phyloP scores from a whole-genome alignment of 2,797 vertebrate genomes.

The Molossus alvarezi region DNA sequence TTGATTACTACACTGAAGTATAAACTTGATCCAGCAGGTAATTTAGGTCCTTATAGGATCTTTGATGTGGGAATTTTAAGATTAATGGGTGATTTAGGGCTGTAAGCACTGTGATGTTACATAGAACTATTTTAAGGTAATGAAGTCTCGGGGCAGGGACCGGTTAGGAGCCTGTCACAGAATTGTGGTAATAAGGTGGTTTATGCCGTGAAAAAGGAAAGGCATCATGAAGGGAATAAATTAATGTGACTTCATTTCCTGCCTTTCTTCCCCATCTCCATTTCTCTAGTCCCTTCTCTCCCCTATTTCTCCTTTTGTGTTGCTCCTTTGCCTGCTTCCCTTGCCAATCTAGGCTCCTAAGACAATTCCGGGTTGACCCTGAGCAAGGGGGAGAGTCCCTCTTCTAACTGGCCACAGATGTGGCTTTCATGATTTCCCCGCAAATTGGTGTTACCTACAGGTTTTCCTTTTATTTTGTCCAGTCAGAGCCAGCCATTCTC shows the following conservation, averaged over 20 bases:
- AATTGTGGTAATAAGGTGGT: not conserved
- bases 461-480: constrained; percentile 25
- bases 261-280: not conserved
- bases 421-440: not conserved
- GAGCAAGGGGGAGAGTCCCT: not conserved
- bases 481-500: not conserved
- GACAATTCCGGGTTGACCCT: not conserved
- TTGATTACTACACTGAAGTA: not conserved
- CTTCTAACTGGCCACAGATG: not conserved
- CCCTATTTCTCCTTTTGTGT: not conserved
- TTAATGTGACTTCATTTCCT: not conserved
- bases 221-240: not conserved
- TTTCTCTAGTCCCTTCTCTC: not conserved
- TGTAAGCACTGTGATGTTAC: not conserved
- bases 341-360: not conserved
- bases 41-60: constrained; percentile 26
- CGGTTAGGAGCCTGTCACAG: constrained; percentile 11
- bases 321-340: not conserved
- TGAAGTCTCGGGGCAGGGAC: not conserved
- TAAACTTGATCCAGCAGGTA: constrained; percentile 26
- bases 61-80: constrained; percentile 9
- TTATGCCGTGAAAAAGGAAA: not conserved
- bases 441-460: not conserved
- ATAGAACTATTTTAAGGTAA: constrained; percentile 40
- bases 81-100: not conserved